Percentiles rank a stretch among this genome's conserved stretches.
These are phyloP conservation scores for Tachuris rubrigastra DNA, from an alignment of 2,113 vertebrate species.

Conservation along the genomic window DNA sequence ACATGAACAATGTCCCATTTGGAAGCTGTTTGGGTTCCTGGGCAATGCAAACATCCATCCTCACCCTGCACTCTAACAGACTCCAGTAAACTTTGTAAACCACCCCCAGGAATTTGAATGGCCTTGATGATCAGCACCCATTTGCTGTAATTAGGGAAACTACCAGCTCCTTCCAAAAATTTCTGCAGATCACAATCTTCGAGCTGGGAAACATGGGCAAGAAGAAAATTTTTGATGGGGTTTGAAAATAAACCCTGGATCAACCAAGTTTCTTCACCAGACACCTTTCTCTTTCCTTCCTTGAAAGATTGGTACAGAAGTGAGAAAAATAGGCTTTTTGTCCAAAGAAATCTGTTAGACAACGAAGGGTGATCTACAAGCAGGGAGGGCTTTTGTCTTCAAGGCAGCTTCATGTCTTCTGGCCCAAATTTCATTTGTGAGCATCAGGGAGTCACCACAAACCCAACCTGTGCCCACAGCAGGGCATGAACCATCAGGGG, in stretches of 20 bases:
- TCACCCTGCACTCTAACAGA: accelerated
- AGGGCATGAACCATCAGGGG: background rate
- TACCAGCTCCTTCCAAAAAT: background rate
- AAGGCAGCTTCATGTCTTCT: background rate
- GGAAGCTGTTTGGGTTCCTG: background rate
- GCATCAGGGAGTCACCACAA: accelerated
- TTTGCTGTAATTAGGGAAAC: background rate
- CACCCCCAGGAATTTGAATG: background rate
- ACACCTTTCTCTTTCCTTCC: background rate
- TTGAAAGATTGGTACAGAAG: background rate
- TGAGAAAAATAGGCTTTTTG: background rate
- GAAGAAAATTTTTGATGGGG: background rate
- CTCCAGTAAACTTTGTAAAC: background rate
- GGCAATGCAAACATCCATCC: background rate
- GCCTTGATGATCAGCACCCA: background rate
- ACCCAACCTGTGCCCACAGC: background rate
- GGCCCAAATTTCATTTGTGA: background rate
- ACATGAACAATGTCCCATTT: accelerated
- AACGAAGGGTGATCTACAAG: background rate
- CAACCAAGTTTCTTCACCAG: background rate
- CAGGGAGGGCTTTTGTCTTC: background rate
- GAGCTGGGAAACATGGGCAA: background rate
- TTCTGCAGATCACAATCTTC: background rate
- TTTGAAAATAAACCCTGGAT: background rate
- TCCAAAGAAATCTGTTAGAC: background rate